These are phyloP conservation scores for Sceliomorpha sp. DNA, from an alignment of 2,888 invertebrate species.

Conservation along the genomic window DNA sequence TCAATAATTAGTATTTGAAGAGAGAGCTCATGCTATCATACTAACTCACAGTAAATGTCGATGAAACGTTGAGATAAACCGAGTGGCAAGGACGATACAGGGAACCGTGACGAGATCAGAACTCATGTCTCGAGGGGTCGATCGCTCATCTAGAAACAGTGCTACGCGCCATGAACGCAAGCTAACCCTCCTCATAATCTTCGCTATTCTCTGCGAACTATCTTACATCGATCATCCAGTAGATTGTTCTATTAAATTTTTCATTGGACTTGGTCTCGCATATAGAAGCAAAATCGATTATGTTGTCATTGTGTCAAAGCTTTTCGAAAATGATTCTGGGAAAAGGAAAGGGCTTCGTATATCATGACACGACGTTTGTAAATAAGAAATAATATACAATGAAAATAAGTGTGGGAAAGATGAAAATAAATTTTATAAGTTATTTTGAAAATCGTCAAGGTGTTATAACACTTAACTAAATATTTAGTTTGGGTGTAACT, in stretches of 20 bases:
- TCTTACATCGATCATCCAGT: conserved; percentile 75
- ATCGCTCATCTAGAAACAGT: conserved; percentile 75
- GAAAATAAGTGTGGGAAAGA: too few relatives aligned
- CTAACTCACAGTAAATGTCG: conserved; percentile 12
- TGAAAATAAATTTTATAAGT: too few relatives aligned
- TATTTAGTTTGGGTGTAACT: too few relatives aligned
- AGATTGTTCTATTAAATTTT: conserved; percentile 71
- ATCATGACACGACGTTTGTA: too few relatives aligned
- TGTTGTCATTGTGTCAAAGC: conserved; percentile 17
- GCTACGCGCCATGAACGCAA: conserved; percentile 61
- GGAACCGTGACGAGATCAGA: conserved; percentile 65
- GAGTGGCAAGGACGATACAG: conserved; percentile 62
- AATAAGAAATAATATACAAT: too few relatives aligned
- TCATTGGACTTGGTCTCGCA: conserved; percentile 54
- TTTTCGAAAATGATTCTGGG: too few relatives aligned
- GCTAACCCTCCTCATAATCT: conserved; percentile 70
- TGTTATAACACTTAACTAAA: too few relatives aligned
- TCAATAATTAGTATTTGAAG: conserved; percentile 7
- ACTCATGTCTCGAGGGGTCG: conserved; percentile 72
- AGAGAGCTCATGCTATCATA: conserved; percentile 10
- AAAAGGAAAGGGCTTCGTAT: too few relatives aligned
- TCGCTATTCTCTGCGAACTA: conserved; percentile 71
- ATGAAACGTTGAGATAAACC: conserved; percentile 62
- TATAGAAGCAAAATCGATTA: conserved; percentile 13
- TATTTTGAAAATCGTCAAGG: too few relatives aligned